These are phyloP conservation scores for Verasper variegatus DNA, from an alignment of 2,113 vertebrate genomes.

Conservation along the genomic window DNA sequence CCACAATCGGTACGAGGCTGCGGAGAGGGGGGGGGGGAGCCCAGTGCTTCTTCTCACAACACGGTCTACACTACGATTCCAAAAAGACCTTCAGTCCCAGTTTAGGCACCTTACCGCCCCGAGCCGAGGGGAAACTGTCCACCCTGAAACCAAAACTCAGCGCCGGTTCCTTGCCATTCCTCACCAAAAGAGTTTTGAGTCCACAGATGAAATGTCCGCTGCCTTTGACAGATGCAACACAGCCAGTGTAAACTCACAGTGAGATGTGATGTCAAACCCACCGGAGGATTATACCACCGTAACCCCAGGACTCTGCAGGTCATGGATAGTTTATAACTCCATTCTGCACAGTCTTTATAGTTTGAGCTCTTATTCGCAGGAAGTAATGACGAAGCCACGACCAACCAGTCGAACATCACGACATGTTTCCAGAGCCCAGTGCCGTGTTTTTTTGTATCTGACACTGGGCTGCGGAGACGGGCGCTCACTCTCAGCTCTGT, in stretches of 20 bases:
- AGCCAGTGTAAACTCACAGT: slow-evolving; percentile 22
- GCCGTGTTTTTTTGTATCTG: slow-evolving; percentile 32
- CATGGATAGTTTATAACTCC: slow-evolving; percentile 31
- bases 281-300: slow-evolving; percentile 15
- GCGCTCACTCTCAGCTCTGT: slow-evolving; percentile 27
- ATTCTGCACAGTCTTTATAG: slow-evolving; percentile 30
- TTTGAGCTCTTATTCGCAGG: slow-evolving; percentile 34
- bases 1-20: slow-evolving; percentile 42
- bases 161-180: slow-evolving; percentile 6
- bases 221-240: slow-evolving; percentile 7
- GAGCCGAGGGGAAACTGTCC: slow-evolving; percentile 25
- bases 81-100: slow-evolving; percentile 28
- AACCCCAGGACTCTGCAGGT: slow-evolving; percentile 20
- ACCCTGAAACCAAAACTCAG: slow-evolving; percentile 52
- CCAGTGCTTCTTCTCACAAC: slow-evolving; percentile 29
- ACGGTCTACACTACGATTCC: slow-evolving; percentile 35
- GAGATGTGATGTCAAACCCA: slow-evolving; percentile 13
- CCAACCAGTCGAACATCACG: slow-evolving; percentile 31
- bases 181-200: slow-evolving; percentile 11
- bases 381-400: slow-evolving; percentile 47
- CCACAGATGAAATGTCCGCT: slow-evolving; percentile 26
- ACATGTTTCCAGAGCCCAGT: slow-evolving; percentile 30
- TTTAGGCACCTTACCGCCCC: slow-evolving; percentile 29
- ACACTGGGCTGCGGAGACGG: slow-evolving; percentile 25
- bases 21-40: slow-evolving; percentile 25